A percentile compares a stretch with the other conserved stretches of the same genome.
phyloP scores from a whole-genome alignment of 2,113 vertebrate genomes.

The Ameiurus melas region DNA sequence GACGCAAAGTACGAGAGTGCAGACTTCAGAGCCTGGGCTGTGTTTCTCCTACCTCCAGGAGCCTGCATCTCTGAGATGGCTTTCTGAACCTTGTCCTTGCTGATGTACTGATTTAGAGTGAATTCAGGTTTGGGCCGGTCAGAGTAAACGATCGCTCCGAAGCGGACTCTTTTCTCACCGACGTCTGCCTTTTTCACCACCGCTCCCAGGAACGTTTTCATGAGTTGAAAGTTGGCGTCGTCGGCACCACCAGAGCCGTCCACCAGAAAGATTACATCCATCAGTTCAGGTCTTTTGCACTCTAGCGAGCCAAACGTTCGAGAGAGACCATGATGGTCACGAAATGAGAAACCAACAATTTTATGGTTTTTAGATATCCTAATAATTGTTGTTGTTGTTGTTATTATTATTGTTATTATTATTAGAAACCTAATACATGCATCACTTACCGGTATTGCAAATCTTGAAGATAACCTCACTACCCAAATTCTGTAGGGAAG shows the following conservation, averaged over 20 bases:
- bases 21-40: constrained; percentile 68
- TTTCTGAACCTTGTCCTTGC: constrained; percentile 58
- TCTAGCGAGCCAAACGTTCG: constrained; percentile 53
- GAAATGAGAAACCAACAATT: neutral
- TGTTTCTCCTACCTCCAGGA: constrained; percentile 63
- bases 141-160: constrained; percentile 72
- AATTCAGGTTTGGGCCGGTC: constrained; percentile 57
- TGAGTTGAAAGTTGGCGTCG: constrained; percentile 61
- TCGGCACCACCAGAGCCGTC: constrained; percentile 68
- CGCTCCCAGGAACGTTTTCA: constrained; percentile 70
- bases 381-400: neutral
- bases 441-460: constrained; percentile 74
- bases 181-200: constrained; percentile 72
- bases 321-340: neutral
- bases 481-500: constrained; percentile 69
- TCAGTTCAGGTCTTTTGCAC: constrained; percentile 72
- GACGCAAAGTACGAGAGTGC: constrained; percentile 63
- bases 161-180: constrained; percentile 67
- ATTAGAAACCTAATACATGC: neutral
- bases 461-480: constrained; percentile 73
- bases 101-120: constrained; percentile 58
- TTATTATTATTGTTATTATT: too few species aligned
- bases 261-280: constrained; percentile 81
- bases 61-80: constrained; percentile 61
- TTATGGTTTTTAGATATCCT: too few species aligned